A percentile compares a stretch with the other conserved stretches of the same genome.
These are phyloP conservation scores for Tetropium fuscum DNA, from an alignment of 2,888 invertebrate genomes.

Conservation along the genomic window DNA sequence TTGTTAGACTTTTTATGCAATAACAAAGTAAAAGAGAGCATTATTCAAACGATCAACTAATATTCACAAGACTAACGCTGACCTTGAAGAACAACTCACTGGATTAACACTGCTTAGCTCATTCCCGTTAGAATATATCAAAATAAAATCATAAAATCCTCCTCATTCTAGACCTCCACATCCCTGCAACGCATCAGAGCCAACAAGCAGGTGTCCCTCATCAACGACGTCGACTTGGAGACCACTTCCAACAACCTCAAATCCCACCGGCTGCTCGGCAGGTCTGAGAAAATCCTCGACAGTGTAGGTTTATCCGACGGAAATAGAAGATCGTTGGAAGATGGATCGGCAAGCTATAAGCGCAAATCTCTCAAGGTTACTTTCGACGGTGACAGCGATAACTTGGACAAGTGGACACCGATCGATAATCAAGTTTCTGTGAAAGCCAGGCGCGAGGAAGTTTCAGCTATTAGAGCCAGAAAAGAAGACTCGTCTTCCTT, in stretches of 20 bases:
- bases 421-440: slow-evolving; percentile 60
- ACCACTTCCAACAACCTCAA: slow-evolving; percentile 71
- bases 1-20: no score
- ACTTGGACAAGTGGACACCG: slow-evolving; percentile 75
- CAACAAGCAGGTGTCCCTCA: slow-evolving; percentile 71
- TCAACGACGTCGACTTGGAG: slow-evolving; percentile 75
- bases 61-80: no score
- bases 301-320: slow-evolving; percentile 73
- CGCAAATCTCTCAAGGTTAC: slow-evolving; percentile 63
- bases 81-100: no score
- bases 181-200: slow-evolving; percentile 73
- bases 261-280: slow-evolving; percentile 69
- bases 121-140: no score
- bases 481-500: slow-evolving; percentile 10
- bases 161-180: slow-evolving; percentile 70
- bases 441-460: slow-evolving; percentile 30
- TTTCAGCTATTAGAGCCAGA: slow-evolving; percentile 6
- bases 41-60: no score
- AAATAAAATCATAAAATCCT: slow-evolving; percentile 2
- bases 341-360: slow-evolving; percentile 60
- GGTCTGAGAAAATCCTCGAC: slow-evolving; percentile 76
- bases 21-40: no score
- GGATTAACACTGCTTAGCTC: no score
- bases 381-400: slow-evolving; percentile 50
- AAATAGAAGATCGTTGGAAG: slow-evolving; percentile 60